These are phyloP conservation scores for Piprites chloris DNA, from an alignment of 2,113 vertebrate species.

Conservation along the genomic window DNA sequence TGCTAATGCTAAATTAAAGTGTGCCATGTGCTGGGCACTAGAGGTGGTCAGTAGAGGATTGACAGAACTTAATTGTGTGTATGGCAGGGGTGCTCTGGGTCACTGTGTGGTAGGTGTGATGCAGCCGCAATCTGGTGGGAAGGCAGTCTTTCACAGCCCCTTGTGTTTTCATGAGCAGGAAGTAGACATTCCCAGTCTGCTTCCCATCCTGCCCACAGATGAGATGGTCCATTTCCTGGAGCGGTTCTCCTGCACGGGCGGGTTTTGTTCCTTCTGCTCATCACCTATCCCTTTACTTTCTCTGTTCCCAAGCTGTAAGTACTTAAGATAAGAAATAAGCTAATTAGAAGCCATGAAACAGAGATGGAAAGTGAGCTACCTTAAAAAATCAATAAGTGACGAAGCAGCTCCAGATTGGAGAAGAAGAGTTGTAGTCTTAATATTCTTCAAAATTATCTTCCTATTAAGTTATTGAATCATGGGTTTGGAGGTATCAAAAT, in stretches of 20 bases:
- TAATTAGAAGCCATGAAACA: background rate
- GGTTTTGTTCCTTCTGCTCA: background rate
- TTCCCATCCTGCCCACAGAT: background rate
- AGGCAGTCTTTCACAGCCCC: background rate
- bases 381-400: background rate
- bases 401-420: background rate
- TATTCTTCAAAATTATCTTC: background rate
- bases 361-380: background rate
- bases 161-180: background rate
- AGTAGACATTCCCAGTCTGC: background rate
- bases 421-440: background rate
- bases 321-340: background rate
- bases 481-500: background rate
- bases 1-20: background rate
- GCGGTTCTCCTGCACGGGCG: background rate
- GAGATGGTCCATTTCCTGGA: background rate
- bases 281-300: background rate
- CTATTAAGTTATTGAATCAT: background rate
- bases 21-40: background rate
- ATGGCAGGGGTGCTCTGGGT: background rate
- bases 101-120: background rate
- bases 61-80: conserved; percentile 18
- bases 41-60: conserved; percentile 20
- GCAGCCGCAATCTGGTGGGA: background rate
- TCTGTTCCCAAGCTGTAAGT: background rate